Evolutionary conservation across 1,140 invertebrate genomes (phyloP), one percentile per base, ranked within the genome.

Genomic region (Trichoplusia ni): DNA sequence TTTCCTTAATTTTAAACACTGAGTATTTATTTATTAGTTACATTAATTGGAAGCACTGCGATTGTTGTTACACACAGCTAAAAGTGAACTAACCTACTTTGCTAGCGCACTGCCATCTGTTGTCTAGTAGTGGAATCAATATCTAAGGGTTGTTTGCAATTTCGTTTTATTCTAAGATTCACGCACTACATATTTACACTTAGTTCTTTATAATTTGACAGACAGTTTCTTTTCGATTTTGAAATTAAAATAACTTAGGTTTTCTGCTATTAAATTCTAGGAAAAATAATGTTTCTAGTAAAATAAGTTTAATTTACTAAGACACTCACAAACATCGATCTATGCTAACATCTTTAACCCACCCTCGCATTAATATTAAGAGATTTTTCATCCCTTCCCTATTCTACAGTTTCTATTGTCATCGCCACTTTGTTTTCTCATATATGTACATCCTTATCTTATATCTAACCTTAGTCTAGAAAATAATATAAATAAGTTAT

Each of bases 141-240:
- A 54, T 54, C 25, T n/a, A 14, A 49, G 25, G 27, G 38, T 18
- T 40, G 13, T n/a, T n/a, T 11, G 1, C 2, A 9, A 23, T 35
- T 23, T 31, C 0, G 4, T 9, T 21, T 2, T 23, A 13, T 18
- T 35, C 6, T 7, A 46, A 71, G 6, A 9, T 14, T 46, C 64
- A 69, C 66, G 42, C 49, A 35, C 85, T 88, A 86, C 74, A 46
- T 86, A 88, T 88, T 84, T 88, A 88, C 83, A 88, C 31, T 69
- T 83, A 29, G 69, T 75, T 82, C 66, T 70, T 65, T 65, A 78
- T 87, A 88, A 86, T 86, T 88, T 86, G 82, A 88, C 83, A 73
- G 64, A 84, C 74, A 86, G 83, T 86, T 82, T 79, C 71, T 51
- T 64, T 73, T 66, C 40, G 65, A 71, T 79, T 66, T 73, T 53